Conservation (phyloP, 2,888 invertebrate species). For the Laspeyria flexula region DNA sequence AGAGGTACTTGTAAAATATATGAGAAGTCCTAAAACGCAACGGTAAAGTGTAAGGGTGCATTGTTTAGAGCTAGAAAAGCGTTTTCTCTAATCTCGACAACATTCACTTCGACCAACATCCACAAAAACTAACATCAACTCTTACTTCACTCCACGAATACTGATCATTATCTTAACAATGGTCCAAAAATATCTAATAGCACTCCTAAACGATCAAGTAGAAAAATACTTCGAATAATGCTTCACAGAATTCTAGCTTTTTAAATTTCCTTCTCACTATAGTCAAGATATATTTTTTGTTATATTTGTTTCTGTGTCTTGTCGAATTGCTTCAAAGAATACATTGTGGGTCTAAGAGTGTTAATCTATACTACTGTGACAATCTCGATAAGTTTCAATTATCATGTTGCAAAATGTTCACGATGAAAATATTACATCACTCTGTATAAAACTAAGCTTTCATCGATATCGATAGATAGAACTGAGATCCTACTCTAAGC, state of each 20-base stretch:
- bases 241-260: constrained; percentile 77
- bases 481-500: background rate
- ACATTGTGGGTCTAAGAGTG: constrained; percentile 78
- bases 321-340: constrained; percentile 64
- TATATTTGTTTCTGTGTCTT: constrained; percentile 54
- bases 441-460: constrained; percentile 32
- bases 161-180: constrained; percentile 84
- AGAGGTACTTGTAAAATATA: no score
- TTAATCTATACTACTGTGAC: constrained; percentile 80
- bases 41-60: constrained; percentile 57
- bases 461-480: constrained; percentile 23
- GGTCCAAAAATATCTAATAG: constrained; percentile 86
- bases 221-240: constrained; percentile 82
- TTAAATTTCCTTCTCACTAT: constrained; percentile 62
- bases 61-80: constrained; percentile 69
- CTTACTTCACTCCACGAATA: constrained; percentile 70
- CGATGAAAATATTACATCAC: constrained; percentile 54
- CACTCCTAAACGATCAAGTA: constrained; percentile 83
- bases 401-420: constrained; percentile 71
- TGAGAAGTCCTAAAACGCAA: constrained; percentile 32
- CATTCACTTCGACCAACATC: constrained; percentile 67
- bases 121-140: constrained; percentile 75
- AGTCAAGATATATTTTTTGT: constrained; percentile 48
- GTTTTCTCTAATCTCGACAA: constrained; percentile 67
- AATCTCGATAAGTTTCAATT: constrained; percentile 69